phyloP scores from a whole-genome alignment of 2,797 vertebrate species.

The Darevskia nairensis region DNA sequence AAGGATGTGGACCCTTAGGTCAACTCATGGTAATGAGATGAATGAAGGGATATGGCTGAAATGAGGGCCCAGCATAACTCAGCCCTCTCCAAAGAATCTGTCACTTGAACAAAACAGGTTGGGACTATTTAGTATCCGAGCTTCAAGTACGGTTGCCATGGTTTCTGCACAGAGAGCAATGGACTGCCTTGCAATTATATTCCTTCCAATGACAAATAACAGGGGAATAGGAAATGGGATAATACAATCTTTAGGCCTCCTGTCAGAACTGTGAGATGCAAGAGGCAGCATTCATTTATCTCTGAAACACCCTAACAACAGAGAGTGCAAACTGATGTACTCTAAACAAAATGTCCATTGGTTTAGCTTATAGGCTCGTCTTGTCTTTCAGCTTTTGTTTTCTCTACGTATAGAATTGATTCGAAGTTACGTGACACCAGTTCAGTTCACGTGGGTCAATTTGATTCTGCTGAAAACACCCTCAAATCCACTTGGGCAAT shows the following conservation, averaged over 20 bases:
- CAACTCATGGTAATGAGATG: constrained; percentile 56
- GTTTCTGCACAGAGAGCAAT: constrained; percentile 73
- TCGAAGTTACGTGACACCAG: constrained; percentile 28
- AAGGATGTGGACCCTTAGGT: constrained; percentile 54
- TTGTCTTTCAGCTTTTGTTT: constrained; percentile 43
- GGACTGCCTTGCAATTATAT: constrained; percentile 71
- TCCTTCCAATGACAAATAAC: constrained; percentile 71
- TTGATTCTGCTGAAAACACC: constrained; percentile 25
- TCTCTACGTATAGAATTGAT: constrained; percentile 23
- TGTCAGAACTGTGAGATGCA: constrained; percentile 65
- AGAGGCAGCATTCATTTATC: constrained; percentile 58
- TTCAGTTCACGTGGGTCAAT: constrained; percentile 47
- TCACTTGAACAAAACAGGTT: constrained; percentile 64
- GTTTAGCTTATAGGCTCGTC: constrained; percentile 35
- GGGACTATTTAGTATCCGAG: constrained; percentile 70
- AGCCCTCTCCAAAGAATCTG: constrained; percentile 60
- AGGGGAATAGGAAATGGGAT: constrained; percentile 64
- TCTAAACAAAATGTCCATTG: constrained; percentile 23
- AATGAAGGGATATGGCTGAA: constrained; percentile 61
- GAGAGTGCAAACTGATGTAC: constrained; percentile 50
- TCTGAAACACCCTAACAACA: constrained; percentile 59
- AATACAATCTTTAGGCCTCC: constrained; percentile 73
- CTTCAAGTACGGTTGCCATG: constrained; percentile 80
- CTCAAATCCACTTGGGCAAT: constrained; percentile 23
- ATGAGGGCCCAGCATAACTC: constrained; percentile 50